phyloP scores from a whole-genome alignment of 2,888 invertebrate genomes.

The Drosophila nr. perissopoda region DNA sequence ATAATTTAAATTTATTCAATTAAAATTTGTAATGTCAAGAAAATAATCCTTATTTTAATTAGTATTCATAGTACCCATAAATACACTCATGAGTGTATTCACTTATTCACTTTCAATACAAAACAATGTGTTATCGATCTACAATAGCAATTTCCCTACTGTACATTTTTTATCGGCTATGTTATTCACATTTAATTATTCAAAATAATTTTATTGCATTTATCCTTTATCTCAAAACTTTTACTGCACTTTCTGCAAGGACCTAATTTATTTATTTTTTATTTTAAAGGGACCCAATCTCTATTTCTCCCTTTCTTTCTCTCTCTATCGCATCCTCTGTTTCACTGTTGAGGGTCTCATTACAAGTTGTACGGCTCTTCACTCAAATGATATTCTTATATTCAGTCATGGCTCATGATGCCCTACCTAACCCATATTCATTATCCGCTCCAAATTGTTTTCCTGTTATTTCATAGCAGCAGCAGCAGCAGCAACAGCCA shows the following conservation, averaged over 20 bases:
- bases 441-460: constrained; percentile 80
- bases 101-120: background rate
- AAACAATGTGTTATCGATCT: background rate
- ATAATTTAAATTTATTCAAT: too few relatives aligned
- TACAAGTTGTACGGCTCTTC: constrained; percentile 43
- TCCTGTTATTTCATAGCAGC: constrained; percentile 71
- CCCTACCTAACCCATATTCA: constrained; percentile 78
- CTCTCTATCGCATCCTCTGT: constrained; percentile 1
- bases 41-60: too few relatives aligned
- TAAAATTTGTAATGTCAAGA: too few relatives aligned
- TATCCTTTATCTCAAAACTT: constrained; percentile 27
- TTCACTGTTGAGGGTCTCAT: constrained; percentile 49
- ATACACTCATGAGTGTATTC: constrained; percentile 18
- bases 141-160: background rate
- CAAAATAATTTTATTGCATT: constrained; percentile 43
- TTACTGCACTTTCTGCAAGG: constrained; percentile 39
- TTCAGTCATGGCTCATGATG: constrained; percentile 34
- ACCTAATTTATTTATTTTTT: constrained; percentile 32
- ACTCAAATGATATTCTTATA: constrained; percentile 60
- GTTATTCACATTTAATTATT: constrained; percentile 45
- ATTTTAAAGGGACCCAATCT: background rate
- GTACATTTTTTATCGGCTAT: constrained; percentile 1
- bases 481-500: constrained; percentile 41
- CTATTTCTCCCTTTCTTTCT: background rate
- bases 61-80: constrained; percentile 13